Base-by-base conservation (phyloP, 2,888 invertebrate genomes). In the Torymus texanus region DNA sequence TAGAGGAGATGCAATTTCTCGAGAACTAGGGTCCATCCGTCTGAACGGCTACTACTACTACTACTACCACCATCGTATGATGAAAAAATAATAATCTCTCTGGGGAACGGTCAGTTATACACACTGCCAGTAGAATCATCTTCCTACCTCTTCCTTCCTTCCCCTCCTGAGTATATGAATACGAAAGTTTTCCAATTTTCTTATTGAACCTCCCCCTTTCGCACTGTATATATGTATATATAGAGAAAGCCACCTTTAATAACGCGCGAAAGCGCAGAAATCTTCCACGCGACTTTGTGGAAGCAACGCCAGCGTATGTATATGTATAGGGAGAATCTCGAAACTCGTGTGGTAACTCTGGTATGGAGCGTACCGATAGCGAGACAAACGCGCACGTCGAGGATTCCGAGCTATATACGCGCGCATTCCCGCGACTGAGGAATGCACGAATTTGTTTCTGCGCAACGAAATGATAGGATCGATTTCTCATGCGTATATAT, bases 41-140 rank as follows among this genome's bases (percentile, higher is more conserved):
- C 87, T 83, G 85, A 83, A 83, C 85, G 81, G 61, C 66, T 82
- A 41, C 41, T 41, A 41, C 81, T 75, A 76, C 82, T 83, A 68
- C 78, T 72, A 75, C 81, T 80, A 75, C 75, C 83, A 56, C 16
- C 41, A 24, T 18, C 70, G 75, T 1, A 85, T 88, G 88, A 89
- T 90, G 90, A 90, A 90, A 90, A 88, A 90, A 89, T 90, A 89
- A 90, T 89, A 89, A 89, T 89, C 89, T 89, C 89, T 86, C 86
- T 70, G 70, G 86, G 86, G 88, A 88, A 84, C 85, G 86, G 88
- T 87, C 88, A 88, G 88, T 87, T 88, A 88, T 41, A 41, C 41
- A 41, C 41, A 8, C 85, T 74, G 82, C 85, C 84, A 87, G 83
- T 84, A 83, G 85, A 85, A 88, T 87, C 86, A 86, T 87, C 85